Base-by-base conservation (phyloP, 2,888 invertebrate species). In the Sphecodes monilicornis region DNA sequence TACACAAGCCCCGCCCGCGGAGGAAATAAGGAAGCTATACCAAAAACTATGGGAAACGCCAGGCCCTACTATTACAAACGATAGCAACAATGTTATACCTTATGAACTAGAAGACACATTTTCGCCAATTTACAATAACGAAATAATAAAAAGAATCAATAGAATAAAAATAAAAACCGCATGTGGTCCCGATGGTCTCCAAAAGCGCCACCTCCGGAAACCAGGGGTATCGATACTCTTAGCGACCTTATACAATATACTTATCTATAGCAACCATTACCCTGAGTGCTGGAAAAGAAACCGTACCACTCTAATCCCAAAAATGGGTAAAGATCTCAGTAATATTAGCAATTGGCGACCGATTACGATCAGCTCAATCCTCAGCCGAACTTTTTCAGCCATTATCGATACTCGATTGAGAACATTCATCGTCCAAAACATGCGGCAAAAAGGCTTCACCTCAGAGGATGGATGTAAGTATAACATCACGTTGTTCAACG, bases 401-500 rank as follows among this genome's bases (percentile, higher is more conserved):
- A 79, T 93, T 16, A 68, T 93, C 1, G 93, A 93, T 77, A 60
- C 84, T 69, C n/a, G n/a, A n/a, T n/a, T n/a, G n/a, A n/a, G 91
- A 29, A 69, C 11, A 13, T 80, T 85, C 26, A 84, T 92, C 0
- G 64, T 43, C 3, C 87, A 91, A 57, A 77, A 74, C 26, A 84
- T 90, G 5, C 82, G 93, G 1, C 93, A 93, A 83, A 94, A 93
- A 78, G 92, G 92, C 2, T 94, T 93, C 75, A 90, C 91, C 0
- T 73, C 81, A 1, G 93, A 93, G 68, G 86, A 89, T 16, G 91
- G 91, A 0, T 92, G 90, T 29, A 81, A 78, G 5, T 39, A 60
- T 0, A 90, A 90, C n/a, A 71, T 88, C 0, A n/a, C 68, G 0
- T 66, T 90, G 0, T 36, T 91, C 2, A 71, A 80, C 16, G 82